Base-by-base conservation (phyloP, 2,888 invertebrate species). In the Cosmia pyralina region DNA sequence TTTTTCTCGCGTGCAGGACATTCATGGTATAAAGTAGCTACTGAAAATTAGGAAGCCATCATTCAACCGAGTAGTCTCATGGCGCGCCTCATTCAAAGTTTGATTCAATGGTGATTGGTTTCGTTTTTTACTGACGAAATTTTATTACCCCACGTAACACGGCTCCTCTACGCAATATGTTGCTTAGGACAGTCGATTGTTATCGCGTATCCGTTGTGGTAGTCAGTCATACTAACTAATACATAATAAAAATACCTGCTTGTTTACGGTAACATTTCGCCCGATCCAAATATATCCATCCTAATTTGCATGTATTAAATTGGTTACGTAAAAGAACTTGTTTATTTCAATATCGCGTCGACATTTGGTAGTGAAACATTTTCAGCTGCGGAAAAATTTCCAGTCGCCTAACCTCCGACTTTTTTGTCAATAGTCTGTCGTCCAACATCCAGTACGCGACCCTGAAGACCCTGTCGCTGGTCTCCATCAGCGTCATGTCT, bases 401-500 rank as follows among this genome's bases (percentile, higher is more conserved):
- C 17, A 17, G 1, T 22, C 11, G 13, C 5, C n/a, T 62, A 74
- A 75, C 17, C 11, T 62, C 13, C 38, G 48, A 41, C 46, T 69
- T 57, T 44, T 82, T 78, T 79, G 65, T 88, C 83, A 71, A 75
- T 92, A 96, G 96, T 85, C 89, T 96, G 76, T 96, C 95, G 85
- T 94, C 86, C 84, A 96, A 95, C 87, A 90, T 96, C 55, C 95
- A 95, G 70, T 94, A 93, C 93, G 95, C 95, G 75, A 95, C 96
- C 53, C 90, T 96, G 86, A 96, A 96, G 93, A 96, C 96, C 4
- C 89, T 96, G 68, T 96, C 96, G 77, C 92, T 96, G 87, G 95
- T 96, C 8, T 96, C 96, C 52, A 96, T 96, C 89, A 96, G 96
- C 90, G 94, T 95, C 62, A 96, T 96, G 96, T 94, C 96, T 19